These are phyloP conservation scores for Coptotermes formosanus DNA, from an alignment of 1,140 invertebrate genomes.

Conservation along the genomic window DNA sequence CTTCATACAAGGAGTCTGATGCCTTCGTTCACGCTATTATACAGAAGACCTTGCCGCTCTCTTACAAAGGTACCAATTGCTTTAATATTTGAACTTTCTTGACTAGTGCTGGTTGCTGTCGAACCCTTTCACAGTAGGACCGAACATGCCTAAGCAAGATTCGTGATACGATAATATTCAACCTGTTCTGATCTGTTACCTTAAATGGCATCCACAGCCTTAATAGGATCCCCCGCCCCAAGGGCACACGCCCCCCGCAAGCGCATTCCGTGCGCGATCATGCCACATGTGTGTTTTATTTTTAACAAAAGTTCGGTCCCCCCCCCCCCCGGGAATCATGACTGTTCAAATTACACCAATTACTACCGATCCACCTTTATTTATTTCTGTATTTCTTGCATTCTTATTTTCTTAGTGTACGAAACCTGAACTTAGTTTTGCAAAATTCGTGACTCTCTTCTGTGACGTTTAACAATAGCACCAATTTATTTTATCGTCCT, in stretches of 20 bases:
- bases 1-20: too few relatives aligned
- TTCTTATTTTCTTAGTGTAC: not conserved
- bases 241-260: constrained; percentile 5
- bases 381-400: not conserved
- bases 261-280: not conserved
- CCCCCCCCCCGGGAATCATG: not conserved
- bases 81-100: too few relatives aligned
- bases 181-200: not conserved
- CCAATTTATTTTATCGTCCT: not conserved
- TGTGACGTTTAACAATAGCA: not conserved
- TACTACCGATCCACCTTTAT: not conserved
- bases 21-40: too few relatives aligned
- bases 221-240: not conserved
- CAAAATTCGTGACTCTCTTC: not conserved
- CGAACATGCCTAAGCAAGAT: not conserved
- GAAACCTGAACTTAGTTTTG: not conserved
- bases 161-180: not conserved
- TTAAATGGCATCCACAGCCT: not conserved
- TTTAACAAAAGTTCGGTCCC: not conserved
- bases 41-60: too few relatives aligned
- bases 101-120: too few relatives aligned
- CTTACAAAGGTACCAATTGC: too few relatives aligned
- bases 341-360: constrained; percentile 1
- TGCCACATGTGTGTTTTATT: constrained; percentile 12
- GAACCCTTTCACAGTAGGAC: too few relatives aligned